These are phyloP conservation scores for Rhamphomyia laevipes DNA, from an alignment of 2,888 invertebrate genomes.

Conservation along the genomic window DNA sequence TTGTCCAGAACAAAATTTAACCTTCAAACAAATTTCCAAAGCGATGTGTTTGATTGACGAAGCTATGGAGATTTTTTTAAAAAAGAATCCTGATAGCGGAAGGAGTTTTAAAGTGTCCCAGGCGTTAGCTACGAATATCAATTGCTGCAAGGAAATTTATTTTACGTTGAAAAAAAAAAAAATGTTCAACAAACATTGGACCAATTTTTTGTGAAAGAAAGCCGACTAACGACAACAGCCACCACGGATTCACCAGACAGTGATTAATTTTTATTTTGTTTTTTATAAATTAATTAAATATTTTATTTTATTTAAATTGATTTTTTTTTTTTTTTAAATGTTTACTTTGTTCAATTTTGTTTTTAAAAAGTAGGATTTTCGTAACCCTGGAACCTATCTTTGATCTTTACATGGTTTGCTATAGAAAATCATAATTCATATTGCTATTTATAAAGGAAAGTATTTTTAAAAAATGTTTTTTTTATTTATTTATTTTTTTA, in stretches of 20 bases:
- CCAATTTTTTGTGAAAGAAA: constrained; percentile 2
- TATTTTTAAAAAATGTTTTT: too few relatives aligned
- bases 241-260: constrained; percentile 3
- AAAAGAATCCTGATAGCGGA: constrained; percentile 5
- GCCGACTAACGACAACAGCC: constrained; percentile 1
- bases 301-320: constrained; percentile 9
- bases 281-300: constrained; percentile 8
- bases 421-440: constrained; percentile 5
- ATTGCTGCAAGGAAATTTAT: constrained; percentile 11
- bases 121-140: constrained; percentile 8
- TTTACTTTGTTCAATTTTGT: neutral
- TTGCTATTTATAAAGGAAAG: too few relatives aligned
- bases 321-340: constrained; percentile 1
- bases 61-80: constrained; percentile 4
- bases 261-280: constrained; percentile 10
- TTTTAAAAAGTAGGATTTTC: constrained; percentile 2
- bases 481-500: too few relatives aligned
- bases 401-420: constrained; percentile 8
- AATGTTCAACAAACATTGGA: constrained; percentile 4
- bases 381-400: constrained; percentile 7
- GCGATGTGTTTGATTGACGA: too few relatives aligned
- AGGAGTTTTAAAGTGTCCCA: constrained; percentile 9
- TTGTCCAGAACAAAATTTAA: too few relatives aligned
- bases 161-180: constrained; percentile 2
- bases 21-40: too few relatives aligned